Evolutionary conservation across 2,888 invertebrate species (phyloP).

Genomic region (Sesamia inferens): DNA sequence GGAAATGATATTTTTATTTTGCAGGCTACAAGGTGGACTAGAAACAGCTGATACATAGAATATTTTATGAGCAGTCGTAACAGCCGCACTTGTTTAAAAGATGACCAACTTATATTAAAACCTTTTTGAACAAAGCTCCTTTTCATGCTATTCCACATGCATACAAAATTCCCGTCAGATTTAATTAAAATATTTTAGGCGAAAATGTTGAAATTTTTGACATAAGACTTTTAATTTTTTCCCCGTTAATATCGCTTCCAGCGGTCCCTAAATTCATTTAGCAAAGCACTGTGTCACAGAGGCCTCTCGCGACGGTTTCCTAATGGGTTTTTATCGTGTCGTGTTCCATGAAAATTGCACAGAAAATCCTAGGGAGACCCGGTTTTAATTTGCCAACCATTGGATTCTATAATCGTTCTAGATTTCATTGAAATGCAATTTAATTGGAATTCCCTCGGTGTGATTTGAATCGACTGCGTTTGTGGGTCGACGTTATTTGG

Average conservation of each 20-base stretch:
- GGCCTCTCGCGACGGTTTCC: constrained; percentile 76
- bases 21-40: constrained; percentile 14
- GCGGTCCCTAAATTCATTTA: constrained; percentile 64
- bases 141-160: constrained; percentile 26
- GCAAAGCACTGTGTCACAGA: constrained; percentile 74
- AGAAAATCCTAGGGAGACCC: constrained; percentile 82
- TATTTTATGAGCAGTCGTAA: background rate
- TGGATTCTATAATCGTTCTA: constrained; percentile 86
- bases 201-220: constrained; percentile 48
- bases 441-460: constrained; percentile 83
- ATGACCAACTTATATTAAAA: background rate
- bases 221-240: constrained; percentile 51
- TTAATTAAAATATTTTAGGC: constrained; percentile 53
- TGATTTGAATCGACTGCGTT: constrained; percentile 78
- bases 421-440: constrained; percentile 88
- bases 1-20: constrained; percentile 65
- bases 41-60: background rate
- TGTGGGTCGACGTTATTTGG: constrained; percentile 69
- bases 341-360: constrained; percentile 86
- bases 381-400: constrained; percentile 87
- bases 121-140: constrained; percentile 1
- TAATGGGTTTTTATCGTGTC: constrained; percentile 87
- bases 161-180: constrained; percentile 29
- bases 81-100: background rate
- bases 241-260: constrained; percentile 69